Percentiles rank a stretch among this genome's conserved stretches.
These are phyloP conservation scores for Sardinella longiceps DNA, from an alignment of 2,797 vertebrate species.

Conservation along the genomic window DNA sequence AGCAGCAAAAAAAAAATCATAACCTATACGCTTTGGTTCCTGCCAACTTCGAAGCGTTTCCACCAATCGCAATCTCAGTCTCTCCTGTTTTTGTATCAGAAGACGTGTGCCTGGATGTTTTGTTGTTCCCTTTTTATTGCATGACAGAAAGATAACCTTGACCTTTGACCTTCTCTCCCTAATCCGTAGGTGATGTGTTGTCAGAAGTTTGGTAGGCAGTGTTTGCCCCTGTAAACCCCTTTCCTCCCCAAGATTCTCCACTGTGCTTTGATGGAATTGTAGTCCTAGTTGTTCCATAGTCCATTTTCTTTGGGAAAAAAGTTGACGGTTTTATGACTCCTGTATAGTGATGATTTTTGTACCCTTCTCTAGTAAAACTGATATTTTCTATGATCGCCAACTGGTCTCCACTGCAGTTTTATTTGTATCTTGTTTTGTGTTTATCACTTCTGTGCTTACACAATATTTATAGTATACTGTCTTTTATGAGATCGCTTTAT, in stretches of 20 bases:
- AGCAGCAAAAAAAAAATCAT: slow-evolving; percentile 48
- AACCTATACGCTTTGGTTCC: slow-evolving; percentile 13
- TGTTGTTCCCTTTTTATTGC: slow-evolving; percentile 94
- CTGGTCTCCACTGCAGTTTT: slow-evolving; percentile 83
- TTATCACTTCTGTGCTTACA: background rate
- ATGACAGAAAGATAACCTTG: slow-evolving; percentile 89
- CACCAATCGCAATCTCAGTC: slow-evolving; percentile 32
- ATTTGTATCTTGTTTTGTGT: slow-evolving; percentile 48
- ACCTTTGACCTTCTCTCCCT: slow-evolving; percentile 81
- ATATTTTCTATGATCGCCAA: slow-evolving; percentile 99
- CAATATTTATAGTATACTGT: no score
- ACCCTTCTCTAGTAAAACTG: slow-evolving; percentile 99
- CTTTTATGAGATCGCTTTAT: no score
- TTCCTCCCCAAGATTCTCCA: slow-evolving; percentile 63
- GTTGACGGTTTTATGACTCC: slow-evolving; percentile 81
- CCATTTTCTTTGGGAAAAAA: slow-evolving; percentile 69
- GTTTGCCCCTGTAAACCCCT: slow-evolving; percentile 69
- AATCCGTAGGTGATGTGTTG: slow-evolving; percentile 94
- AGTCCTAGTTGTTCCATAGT: slow-evolving; percentile 82
- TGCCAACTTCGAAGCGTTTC: slow-evolving; percentile 53
- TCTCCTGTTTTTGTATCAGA: slow-evolving; percentile 49
- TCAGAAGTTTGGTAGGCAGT: slow-evolving; percentile 85
- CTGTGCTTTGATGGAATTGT: slow-evolving; percentile 82
- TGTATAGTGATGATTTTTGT: slow-evolving; percentile 93
- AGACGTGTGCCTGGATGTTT: slow-evolving; percentile 72